These are phyloP conservation scores for Polyergus mexicanus DNA, from an alignment of 1,140 invertebrate genomes.

Conservation along the genomic window DNA sequence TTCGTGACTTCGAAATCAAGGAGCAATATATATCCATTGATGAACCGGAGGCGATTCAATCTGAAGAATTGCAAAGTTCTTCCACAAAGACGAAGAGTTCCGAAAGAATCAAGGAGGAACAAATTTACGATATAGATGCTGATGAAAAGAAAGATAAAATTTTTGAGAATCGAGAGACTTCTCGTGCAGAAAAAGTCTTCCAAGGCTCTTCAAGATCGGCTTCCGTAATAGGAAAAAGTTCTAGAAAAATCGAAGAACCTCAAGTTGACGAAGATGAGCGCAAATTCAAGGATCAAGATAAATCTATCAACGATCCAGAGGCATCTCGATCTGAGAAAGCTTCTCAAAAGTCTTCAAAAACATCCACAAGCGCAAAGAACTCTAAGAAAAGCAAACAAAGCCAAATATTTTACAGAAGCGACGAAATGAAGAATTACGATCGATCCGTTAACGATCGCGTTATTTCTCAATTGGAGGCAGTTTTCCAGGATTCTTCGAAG, in stretches of 20 bases:
- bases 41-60: slow-evolving; percentile 25
- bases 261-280: neutral
- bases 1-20: slow-evolving; percentile 40
- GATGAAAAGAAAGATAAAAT: slow-evolving; percentile 4
- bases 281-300: slow-evolving; percentile 22
- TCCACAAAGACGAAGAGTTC: slow-evolving; percentile 2
- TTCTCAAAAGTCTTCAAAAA: slow-evolving; percentile 27
- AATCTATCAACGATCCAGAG: slow-evolving; percentile 18
- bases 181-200: slow-evolving; percentile 4
- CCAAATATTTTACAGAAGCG: slow-evolving; percentile 16
- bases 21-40: neutral
- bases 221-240: slow-evolving; percentile 10
- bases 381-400: slow-evolving; percentile 36
- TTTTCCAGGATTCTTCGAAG: slow-evolving; percentile 37
- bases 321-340: slow-evolving; percentile 3
- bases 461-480: slow-evolving; percentile 33
- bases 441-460: slow-evolving; percentile 45
- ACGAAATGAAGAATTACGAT: slow-evolving; percentile 32
- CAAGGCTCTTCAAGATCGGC: slow-evolving; percentile 39
- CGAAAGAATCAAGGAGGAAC: neutral
- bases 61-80: slow-evolving; percentile 48
- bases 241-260: neutral
- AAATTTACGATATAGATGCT: neutral
- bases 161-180: neutral
- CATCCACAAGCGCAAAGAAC: slow-evolving; percentile 27